Evolutionary conservation across 2,797 vertebrate species (phyloP).

Genomic region (Megaceryle alcyon): DNA sequence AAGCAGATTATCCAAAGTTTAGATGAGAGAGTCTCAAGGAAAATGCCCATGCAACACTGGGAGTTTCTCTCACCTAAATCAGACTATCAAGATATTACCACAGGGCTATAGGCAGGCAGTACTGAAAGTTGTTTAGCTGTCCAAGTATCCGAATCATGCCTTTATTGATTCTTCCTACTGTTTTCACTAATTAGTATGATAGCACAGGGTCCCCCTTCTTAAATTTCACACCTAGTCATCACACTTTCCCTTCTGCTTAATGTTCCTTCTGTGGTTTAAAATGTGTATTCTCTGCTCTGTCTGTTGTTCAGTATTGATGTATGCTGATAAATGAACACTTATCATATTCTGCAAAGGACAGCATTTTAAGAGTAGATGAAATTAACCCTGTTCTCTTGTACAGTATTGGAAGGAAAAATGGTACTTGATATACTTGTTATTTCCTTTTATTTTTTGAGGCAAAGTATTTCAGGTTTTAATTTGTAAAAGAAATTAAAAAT

Average conservation of each 20-base stretch:
- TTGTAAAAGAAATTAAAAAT: not conserved
- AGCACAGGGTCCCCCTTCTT: not conserved
- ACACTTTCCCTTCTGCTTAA: not conserved
- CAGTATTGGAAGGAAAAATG: not conserved
- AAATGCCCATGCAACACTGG: not conserved
- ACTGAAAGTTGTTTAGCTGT: not conserved
- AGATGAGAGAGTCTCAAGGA: not conserved
- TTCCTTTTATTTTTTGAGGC: not conserved
- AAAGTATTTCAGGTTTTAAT: not conserved
- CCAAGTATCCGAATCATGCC: not conserved
- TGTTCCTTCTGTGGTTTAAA: conserved; percentile 14
- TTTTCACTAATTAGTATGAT: not conserved
- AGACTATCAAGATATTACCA: not conserved
- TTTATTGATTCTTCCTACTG: not conserved
- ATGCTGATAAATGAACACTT: not conserved
- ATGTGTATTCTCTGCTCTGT: not conserved
- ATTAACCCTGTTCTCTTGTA: not conserved
- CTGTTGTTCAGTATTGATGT: not conserved
- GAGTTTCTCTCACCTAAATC: not conserved
- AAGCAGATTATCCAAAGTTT: not conserved
- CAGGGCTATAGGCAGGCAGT: not conserved
- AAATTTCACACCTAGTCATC: not conserved
- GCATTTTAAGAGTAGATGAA: not conserved
- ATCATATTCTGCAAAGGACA: not conserved
- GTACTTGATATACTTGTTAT: not conserved